A percentile compares a stretch with the other conserved stretches of the same genome.
Evolutionary conservation across 1,140 invertebrate species (phyloP).

Genomic region (Drosophila miranda): DNA sequence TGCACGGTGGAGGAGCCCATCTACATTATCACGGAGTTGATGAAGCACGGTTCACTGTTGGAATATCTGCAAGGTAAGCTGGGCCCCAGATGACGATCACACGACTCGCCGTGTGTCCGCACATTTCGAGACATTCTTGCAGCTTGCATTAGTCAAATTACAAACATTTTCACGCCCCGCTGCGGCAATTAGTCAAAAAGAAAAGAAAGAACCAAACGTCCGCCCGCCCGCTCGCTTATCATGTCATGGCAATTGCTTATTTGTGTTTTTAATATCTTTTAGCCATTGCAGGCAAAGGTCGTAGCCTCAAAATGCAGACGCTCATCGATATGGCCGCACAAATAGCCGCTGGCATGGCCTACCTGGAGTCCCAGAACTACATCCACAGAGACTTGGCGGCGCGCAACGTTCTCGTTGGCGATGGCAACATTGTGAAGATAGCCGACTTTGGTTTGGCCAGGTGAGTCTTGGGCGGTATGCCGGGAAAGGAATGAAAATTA

Average conservation of each 20-base stretch:
- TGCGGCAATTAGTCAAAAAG: slow-evolving; percentile 1
- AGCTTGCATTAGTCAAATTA: slow-evolving; percentile 29
- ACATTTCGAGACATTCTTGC: background rate
- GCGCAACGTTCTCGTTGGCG: slow-evolving; percentile 98
- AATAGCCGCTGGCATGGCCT: slow-evolving; percentile 99
- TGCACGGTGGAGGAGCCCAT: slow-evolving; percentile 99
- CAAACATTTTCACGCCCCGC: slow-evolving; percentile 12
- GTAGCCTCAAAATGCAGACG: slow-evolving; percentile 94
- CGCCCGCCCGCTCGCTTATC: slow-evolving; percentile 34
- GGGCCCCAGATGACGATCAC: background rate
- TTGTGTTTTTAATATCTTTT: slow-evolving; percentile 73
- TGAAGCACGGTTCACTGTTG: slow-evolving; percentile 97
- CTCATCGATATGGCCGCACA: slow-evolving; percentile 99
- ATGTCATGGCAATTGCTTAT: slow-evolving; percentile 52
- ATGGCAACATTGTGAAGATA: slow-evolving; percentile 96
- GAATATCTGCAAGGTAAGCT: slow-evolving; percentile 93
- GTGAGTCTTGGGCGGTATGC: slow-evolving; percentile 31
- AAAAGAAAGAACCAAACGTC: background rate
- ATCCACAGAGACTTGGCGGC: slow-evolving; percentile 98
- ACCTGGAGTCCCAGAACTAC: slow-evolving; percentile 99
- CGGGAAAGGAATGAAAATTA: background rate
- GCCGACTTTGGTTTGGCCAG: slow-evolving; percentile 99
- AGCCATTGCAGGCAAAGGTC: slow-evolving; percentile 90
- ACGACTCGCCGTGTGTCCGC: no score
- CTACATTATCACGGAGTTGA: slow-evolving; percentile 99